phyloP scores from a whole-genome alignment of 2,797 vertebrate genomes.

The Schizopygopsis malacanthus region DNA sequence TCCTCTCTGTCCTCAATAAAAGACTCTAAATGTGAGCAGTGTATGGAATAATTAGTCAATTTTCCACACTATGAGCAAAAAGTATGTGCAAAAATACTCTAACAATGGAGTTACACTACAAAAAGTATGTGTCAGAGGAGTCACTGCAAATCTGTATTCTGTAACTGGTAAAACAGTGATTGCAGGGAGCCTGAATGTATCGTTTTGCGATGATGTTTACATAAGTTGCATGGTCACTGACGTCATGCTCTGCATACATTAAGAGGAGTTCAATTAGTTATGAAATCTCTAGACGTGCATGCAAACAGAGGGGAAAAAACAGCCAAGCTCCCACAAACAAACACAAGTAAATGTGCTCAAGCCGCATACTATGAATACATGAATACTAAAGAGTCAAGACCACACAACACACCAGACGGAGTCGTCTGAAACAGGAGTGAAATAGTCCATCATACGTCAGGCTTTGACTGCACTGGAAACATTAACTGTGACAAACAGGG shows the following conservation, averaged over 20 bases:
- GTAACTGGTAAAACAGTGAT: not conserved
- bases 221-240: not conserved
- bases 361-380: constrained; percentile 52
- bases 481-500: constrained; percentile 47
- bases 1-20: not conserved
- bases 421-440: not conserved
- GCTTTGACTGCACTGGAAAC: constrained; percentile 30
- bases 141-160: constrained; percentile 1
- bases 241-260: not conserved
- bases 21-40: not conserved
- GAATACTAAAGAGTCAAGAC: constrained; percentile 45
- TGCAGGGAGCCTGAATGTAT: constrained; percentile 15
- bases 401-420: constrained; percentile 31
- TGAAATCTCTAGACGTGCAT: constrained; percentile 62
- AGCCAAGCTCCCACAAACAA: constrained; percentile 25
- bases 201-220: not conserved
- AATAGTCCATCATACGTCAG: constrained; percentile 34
- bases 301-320: constrained; percentile 57
- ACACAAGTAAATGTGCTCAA: constrained; percentile 28
- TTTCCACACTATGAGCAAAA: not conserved
- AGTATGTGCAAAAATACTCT: not conserved
- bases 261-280: constrained; percentile 15
- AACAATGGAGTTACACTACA: not conserved
- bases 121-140: not conserved
- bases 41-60: not conserved